phyloP scores from a whole-genome alignment of 2,888 invertebrate species.

The Acanthococcus lagerstroemiae region DNA sequence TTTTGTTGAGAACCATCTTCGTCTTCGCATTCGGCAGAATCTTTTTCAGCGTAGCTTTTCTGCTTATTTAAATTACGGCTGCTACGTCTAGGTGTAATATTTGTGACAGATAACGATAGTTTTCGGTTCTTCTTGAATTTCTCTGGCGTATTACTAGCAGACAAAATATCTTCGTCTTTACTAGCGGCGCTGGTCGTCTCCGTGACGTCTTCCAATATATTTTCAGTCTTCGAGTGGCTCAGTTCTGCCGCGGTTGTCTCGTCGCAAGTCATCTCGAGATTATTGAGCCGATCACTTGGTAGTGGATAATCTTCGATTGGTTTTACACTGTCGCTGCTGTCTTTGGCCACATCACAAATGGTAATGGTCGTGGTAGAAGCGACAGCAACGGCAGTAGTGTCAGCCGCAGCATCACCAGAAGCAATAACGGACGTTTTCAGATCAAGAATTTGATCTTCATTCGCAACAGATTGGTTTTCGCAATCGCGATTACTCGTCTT shows the following conservation, averaged over 20 bases:
- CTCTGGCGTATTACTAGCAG: constrained; percentile 39
- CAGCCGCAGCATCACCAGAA: too few relatives aligned
- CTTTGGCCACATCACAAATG: constrained; percentile 39
- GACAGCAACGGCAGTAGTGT: too few relatives aligned
- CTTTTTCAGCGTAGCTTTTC: constrained; percentile 43
- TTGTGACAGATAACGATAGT: constrained; percentile 36
- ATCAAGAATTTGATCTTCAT: too few relatives aligned
- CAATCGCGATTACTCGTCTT: too few relatives aligned
- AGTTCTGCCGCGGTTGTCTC: constrained; percentile 4
- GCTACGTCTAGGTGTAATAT: constrained; percentile 47
- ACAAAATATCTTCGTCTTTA: constrained; percentile 36
- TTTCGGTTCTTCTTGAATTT: constrained; percentile 34
- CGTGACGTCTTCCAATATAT: too few relatives aligned
- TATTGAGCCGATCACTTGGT: constrained; percentile 35
- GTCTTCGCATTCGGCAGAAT: constrained; percentile 41
- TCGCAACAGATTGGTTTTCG: too few relatives aligned
- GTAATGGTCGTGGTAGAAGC: too few relatives aligned
- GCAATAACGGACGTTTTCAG: too few relatives aligned
- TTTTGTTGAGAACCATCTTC: constrained; percentile 58
- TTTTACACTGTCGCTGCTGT: constrained; percentile 38
- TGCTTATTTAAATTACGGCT: constrained; percentile 52
- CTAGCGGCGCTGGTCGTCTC: too few relatives aligned
- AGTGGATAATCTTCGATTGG: constrained; percentile 33
- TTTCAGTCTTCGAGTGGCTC: constrained; percentile 32
- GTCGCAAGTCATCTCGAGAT: constrained; percentile 38